Base-by-base conservation (phyloP, 2,888 invertebrate genomes). In the Drosophila antonietae region DNA sequence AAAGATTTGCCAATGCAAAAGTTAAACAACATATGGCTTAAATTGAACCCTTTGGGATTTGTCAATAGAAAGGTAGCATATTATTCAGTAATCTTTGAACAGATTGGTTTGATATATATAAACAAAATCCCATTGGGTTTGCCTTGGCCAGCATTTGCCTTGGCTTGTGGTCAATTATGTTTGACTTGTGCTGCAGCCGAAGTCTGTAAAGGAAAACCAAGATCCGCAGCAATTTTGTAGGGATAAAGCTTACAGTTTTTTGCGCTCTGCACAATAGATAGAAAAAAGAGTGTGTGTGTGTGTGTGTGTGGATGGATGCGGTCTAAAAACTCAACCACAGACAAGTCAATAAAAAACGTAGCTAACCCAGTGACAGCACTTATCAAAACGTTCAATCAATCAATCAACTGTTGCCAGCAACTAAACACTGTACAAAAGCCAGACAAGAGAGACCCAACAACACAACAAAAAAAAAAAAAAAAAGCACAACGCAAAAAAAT, bases 391-490 rank as follows among this genome's bases (percentile, higher is more conserved):
- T 79, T 81, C 89, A 77, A 88, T 84, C 84, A 84, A 88, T 83
- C 83, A 83, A 88, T 83, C 83, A 83, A 88, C 88, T 80, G 89
- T 88, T 88, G 88, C 86, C 86, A 69, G 83, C 73, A 82, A 88
- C 77, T 67, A 69, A 80, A 76, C 77, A 80, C 77, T 77, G 63
- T 18, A 80, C 73, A 80, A 80, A 78, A 76, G 68, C 35, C 78
- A 68, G 57, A 31, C 61, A 70, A 65, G 53, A 68, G 46, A 23
- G 23, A n/a, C 39, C 43, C 46, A 56, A 23, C 51, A 18, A 49
- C 33, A 35, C 10, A 52, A 46, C 3, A 28, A 28, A 0, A 28
- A 28, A 3, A 28, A 28, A 28, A 28, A 28, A 28, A 33, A 56
- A 59, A 66, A n/a, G 15, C 43, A 53, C 46, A 51, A 33, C 64